Percentiles rank a stretch among this genome's conserved stretches.
Evolutionary conservation across 64 coral and sea anemone genomes (phyloP).

Genomic region (Montipora foliosa): DNA sequence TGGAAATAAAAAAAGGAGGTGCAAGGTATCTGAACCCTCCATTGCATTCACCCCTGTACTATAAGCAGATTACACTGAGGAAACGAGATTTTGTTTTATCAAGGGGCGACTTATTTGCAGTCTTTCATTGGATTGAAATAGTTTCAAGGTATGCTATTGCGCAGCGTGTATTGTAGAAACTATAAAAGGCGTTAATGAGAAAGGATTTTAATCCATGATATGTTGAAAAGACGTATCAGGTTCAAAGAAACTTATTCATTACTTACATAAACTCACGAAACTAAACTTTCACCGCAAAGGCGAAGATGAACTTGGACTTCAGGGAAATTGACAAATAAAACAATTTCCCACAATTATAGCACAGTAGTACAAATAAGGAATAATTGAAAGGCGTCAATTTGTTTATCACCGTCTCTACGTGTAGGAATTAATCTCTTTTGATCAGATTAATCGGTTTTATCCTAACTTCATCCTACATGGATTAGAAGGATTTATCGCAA

Average conservation of each 20-base stretch:
- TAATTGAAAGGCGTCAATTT: background rate
- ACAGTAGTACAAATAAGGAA: background rate
- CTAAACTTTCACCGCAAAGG: background rate
- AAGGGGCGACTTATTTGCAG: background rate
- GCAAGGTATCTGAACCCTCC: background rate
- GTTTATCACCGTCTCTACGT: background rate
- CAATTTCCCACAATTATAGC: background rate
- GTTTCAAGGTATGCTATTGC: background rate
- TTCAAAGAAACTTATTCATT: background rate
- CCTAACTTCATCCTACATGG: background rate
- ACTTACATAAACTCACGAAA: background rate
- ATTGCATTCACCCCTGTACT: background rate
- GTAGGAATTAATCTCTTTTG: constrained; percentile 28
- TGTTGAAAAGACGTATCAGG: background rate
- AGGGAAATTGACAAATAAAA: background rate
- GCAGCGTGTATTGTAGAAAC: background rate
- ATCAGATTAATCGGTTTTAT: background rate
- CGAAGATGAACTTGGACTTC: background rate
- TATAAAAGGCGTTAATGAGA: background rate
- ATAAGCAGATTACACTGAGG: constrained; percentile 1
- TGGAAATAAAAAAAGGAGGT: background rate
- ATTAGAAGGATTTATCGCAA: background rate
- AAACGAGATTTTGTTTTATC: background rate
- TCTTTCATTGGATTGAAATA: constrained; percentile 33
- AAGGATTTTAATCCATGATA: background rate